Base-by-base conservation (phyloP, 2,113 vertebrate genomes). In the Terrapene triunguis region DNA sequence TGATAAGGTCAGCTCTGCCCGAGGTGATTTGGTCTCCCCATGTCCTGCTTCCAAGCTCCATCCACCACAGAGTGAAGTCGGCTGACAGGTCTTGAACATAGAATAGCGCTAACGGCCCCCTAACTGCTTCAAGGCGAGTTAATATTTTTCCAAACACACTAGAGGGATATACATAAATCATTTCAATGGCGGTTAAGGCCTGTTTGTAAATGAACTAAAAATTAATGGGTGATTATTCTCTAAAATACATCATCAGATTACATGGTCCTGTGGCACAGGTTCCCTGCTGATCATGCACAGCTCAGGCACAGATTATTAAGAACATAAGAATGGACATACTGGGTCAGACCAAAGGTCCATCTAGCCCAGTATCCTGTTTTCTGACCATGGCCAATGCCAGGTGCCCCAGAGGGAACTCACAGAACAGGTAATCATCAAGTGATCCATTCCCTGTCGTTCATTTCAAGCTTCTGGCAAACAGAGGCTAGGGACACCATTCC, bases 101-200 rank as follows among this genome's bases (percentile, higher is more conserved):
- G 82, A 95, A 93, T 91, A 93, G 55, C 44, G 88, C 19, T 89
- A 96, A 85, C 93, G 53, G 47, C 2, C 9, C 21, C 14, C 35
- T 54, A 1, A 62, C 80, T 48, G 84, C 57, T 93, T 86, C 97
- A 44, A 96, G 89, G 96, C 57, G 93, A 96, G 93, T 95, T 95
- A 88, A 0, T 72, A 53, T 38, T 91, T 97, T 72, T 51, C 88
- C 84, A 89, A 78, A 81, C 1, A 2, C 42, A 54, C 86, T 87
- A 59, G 84, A 94, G 90, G 69, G 93, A 87, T 74, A 91, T 1
- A 88, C 57, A 88, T 80, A 80, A 59, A 88, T 94, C 47, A 90
- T 97, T 96, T 76, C 72, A 90, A 51, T 2, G 17, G 92, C 12
- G 10, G 48, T 80, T 94, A 95, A 93, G 94, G 89, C 50, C 59